phyloP scores from a whole-genome alignment of 2,888 invertebrate species.

The Tinea pellionella region DNA sequence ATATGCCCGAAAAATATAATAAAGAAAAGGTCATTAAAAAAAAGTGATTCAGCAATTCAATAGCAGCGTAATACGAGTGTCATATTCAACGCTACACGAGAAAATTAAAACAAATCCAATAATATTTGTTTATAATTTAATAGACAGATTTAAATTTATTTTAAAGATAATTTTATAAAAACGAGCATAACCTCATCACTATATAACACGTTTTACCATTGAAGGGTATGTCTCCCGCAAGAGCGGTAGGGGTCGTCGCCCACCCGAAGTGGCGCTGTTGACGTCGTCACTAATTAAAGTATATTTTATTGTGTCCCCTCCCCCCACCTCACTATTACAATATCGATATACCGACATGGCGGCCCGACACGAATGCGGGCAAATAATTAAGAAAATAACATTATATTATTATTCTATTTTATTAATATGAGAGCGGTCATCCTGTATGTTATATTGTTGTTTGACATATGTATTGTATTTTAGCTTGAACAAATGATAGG shows the following conservation, averaged over 20 bases:
- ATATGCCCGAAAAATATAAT: too few relatives aligned
- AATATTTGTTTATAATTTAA: too few relatives aligned
- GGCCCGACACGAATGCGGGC: slow-evolving; percentile 57
- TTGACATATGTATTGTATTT: not conserved
- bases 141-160: too few relatives aligned
- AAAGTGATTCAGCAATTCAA: too few relatives aligned
- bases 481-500: not conserved
- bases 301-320: slow-evolving; percentile 65
- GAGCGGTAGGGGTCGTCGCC: slow-evolving; percentile 14
- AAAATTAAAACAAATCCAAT: too few relatives aligned
- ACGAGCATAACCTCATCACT: not conserved
- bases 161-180: not conserved
- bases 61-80: too few relatives aligned
- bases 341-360: slow-evolving; percentile 45
- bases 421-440: slow-evolving; percentile 29
- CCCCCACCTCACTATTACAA: slow-evolving; percentile 41
- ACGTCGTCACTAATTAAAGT: slow-evolving; percentile 56
- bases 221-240: slow-evolving; percentile 10
- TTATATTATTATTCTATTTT: slow-evolving; percentile 55
- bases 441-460: not conserved
- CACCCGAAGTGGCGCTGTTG: slow-evolving; percentile 18
- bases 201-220: slow-evolving; percentile 7
- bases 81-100: too few relatives aligned
- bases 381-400: slow-evolving; percentile 59
- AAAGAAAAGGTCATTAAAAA: too few relatives aligned